A percentile compares a stretch with the other conserved stretches of the same genome.
Evolutionary conservation across 2,113 vertebrate species (phyloP).

Genomic region (Patagioenas fasciata): DNA sequence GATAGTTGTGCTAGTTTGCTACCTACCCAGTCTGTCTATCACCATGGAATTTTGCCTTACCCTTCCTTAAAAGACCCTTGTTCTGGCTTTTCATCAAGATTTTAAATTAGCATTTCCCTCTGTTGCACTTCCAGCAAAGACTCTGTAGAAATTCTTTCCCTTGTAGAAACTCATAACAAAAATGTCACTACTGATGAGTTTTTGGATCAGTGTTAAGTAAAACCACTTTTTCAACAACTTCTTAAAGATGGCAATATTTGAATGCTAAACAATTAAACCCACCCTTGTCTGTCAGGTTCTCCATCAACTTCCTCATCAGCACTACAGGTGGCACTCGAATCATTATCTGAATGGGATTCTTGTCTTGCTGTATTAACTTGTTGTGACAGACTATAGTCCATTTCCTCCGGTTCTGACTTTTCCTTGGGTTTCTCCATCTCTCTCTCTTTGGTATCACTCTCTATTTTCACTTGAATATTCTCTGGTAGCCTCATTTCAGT

Average conservation of each 20-base stretch:
- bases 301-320: conserved; percentile 95
- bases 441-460: conserved; percentile 88
- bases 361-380: conserved; percentile 50
- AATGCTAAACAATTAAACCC: neutral
- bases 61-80: neutral
- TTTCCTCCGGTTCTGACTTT: conserved; percentile 75
- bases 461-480: conserved; percentile 85
- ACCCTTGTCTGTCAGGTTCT: conserved; percentile 91
- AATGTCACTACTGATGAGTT: neutral
- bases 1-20: neutral
- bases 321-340: conserved; percentile 98
- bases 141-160: neutral
- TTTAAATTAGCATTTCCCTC: neutral
- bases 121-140: neutral
- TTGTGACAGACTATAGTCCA: conserved; percentile 65
- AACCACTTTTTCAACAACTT: neutral
- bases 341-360: conserved; percentile 89
- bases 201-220: neutral
- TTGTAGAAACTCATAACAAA: neutral
- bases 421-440: conserved; percentile 77
- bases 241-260: neutral
- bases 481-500: conserved; percentile 80
- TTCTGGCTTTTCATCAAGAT: neutral
- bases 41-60: neutral
- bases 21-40: neutral